A percentile compares a stretch with the other conserved stretches of the same genome.
Conservation (phyloP, 2,888 invertebrate species). For the Xanthia togata region DNA sequence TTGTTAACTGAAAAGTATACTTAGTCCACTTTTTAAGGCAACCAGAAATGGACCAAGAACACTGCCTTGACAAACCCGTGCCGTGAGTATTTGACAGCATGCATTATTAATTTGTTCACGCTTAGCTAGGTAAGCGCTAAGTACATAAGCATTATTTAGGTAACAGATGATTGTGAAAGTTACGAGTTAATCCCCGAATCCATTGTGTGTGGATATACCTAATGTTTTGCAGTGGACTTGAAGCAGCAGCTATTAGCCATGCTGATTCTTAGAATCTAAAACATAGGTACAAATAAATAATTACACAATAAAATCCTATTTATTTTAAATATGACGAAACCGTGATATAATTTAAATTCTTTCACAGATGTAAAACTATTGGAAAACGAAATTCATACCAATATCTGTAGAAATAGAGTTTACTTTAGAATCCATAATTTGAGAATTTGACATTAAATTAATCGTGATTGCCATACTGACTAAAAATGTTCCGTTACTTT, state of each 20-base stretch:
- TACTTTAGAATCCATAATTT: constrained; percentile 19
- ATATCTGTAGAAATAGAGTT: not conserved
- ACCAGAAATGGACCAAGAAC: not conserved
- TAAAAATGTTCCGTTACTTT: constrained; percentile 59
- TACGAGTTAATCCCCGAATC: not conserved
- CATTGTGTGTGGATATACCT: not conserved
- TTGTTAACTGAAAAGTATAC: too few species aligned
- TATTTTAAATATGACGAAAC: not conserved
- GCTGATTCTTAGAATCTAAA: not conserved
- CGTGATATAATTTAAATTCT: constrained; percentile 1
- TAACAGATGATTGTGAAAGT: not conserved
- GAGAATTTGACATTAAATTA: constrained; percentile 62
- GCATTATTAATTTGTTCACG: not conserved
- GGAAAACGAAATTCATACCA: constrained; percentile 11
- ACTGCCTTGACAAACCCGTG: not conserved
- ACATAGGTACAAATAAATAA: not conserved
- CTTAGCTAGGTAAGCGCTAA: not conserved
- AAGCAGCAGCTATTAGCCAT: not conserved
- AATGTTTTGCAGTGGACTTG: not conserved
- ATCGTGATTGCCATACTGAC: constrained; percentile 70
- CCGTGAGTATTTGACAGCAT: not conserved
- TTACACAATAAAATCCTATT: not conserved
- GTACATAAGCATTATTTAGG: not conserved
- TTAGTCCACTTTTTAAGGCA: not conserved
- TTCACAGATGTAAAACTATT: not conserved